Evolutionary conservation across 2,797 vertebrate genomes (phyloP), one percentile per base, ranked within the genome.

Genomic region (Cryptoprocta ferox): DNA sequence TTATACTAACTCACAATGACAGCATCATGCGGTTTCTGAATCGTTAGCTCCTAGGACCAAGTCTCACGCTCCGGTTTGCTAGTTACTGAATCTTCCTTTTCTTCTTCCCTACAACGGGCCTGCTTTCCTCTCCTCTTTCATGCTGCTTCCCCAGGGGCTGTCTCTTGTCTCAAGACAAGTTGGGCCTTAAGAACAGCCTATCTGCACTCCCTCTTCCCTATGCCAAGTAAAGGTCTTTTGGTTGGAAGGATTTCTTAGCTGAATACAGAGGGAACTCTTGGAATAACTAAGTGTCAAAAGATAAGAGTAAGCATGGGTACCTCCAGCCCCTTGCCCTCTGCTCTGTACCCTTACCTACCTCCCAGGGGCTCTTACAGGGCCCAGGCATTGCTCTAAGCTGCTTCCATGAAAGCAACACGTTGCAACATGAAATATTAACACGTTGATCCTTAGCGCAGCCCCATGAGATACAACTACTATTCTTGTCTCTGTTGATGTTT

Each of bases 391-490:
- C 2, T 21, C 12, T 21, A 3, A 79, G 48, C 30, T 26, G 0
- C 2, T 1, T 45, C 4, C 4, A 2, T 5, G 65, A n/a, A n/a
- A n/a, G n/a, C n/a, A n/a, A n/a, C n/a, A n/a, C n/a, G n/a, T n/a
- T n/a, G n/a, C n/a, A n/a, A n/a, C 4, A 2, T 5, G 65, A 39
- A 24, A 10, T n/a, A 39, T 4, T 1, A 59, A 32, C n/a, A 28
- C 1, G 2, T 5, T 1, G 16, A 24, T 26, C 28, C 8, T 80
- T 6, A 11, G 10, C 15, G 2, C 0, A 0, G 26, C 2, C 21
- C 39, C 16, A 0, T 26, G 50, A 76, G 15, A 18, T 24, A 0
- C 13, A 19, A 8, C 3, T 4, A 19, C 9, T 13, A 1, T 19
- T 68, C 61, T 18, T 63, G 30, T 4, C 21, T 93, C 35, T 53